phyloP scores from a whole-genome alignment of 2,797 vertebrate species.

The Gephyroberyx darwinii region DNA sequence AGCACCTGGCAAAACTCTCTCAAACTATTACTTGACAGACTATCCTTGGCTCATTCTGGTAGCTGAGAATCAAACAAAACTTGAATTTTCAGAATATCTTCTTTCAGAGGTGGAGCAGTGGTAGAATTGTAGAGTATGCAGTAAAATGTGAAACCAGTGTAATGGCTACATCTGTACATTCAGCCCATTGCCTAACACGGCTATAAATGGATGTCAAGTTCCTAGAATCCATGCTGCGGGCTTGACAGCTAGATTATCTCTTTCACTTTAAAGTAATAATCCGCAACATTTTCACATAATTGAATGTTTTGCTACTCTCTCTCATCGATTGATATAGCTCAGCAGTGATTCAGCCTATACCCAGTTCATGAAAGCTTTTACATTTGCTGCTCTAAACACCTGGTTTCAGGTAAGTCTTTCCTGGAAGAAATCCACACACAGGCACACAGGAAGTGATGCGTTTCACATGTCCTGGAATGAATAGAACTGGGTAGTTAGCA shows the following conservation, averaged over 20 bases:
- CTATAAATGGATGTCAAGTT: conserved; percentile 36
- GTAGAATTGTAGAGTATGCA: background rate
- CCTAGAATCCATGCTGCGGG: conserved; percentile 35
- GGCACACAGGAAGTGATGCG: no score
- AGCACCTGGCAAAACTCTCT: conserved; percentile 13
- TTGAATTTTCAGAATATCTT: conserved; percentile 1
- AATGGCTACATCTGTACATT: conserved; percentile 34
- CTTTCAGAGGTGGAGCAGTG: background rate
- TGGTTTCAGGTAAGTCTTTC: no score
- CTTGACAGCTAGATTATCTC: conserved; percentile 57
- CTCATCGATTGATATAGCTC: no score
- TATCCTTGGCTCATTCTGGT: background rate
- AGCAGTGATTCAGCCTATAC: no score
- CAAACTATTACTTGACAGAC: conserved; percentile 12
- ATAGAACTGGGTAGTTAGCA: no score
- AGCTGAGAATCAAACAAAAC: conserved; percentile 4
- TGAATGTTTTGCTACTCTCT: no score
- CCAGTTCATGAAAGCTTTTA: no score
- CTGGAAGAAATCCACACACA: no score
- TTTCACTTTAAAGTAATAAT: conserved; percentile 34
- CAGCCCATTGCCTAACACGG: conserved; percentile 8
- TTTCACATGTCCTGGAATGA: no score
- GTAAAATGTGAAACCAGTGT: conserved; percentile 18
- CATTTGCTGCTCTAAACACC: no score
- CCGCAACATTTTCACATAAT: no score